Percentiles rank a stretch among this genome's conserved stretches.
Evolutionary conservation across 1,140 invertebrate genomes (phyloP).

Genomic region (Psilanteris sp.): DNA sequence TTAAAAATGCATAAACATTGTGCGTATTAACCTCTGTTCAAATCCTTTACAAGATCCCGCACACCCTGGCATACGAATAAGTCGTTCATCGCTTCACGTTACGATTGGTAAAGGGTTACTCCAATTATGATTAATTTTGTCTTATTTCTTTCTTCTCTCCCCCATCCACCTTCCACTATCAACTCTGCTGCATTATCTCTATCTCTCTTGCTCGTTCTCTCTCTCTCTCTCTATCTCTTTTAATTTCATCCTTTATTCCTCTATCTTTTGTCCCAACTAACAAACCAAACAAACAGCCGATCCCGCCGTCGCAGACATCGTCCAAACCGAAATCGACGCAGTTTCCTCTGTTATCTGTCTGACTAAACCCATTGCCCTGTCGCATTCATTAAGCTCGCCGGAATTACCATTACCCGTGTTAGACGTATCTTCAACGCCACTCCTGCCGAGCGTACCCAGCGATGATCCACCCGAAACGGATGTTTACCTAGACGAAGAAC

Average conservation of each 20-base stretch:
- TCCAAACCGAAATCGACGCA: constrained; percentile 5
- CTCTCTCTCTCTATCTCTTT: constrained; percentile 2
- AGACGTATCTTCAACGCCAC: constrained; percentile 35
- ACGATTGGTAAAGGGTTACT: constrained; percentile 55
- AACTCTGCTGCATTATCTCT: constrained; percentile 9
- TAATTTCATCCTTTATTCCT: constrained; percentile 16
- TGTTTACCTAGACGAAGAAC: constrained; percentile 18
- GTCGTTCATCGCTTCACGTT: constrained; percentile 23
- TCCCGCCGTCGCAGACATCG: constrained; percentile 8
- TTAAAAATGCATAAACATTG: not conserved
- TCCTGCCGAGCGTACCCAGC: constrained; percentile 28
- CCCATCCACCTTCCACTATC: constrained; percentile 37
- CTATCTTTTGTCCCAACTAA: constrained; percentile 1
- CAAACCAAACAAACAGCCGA: constrained; percentile 8
- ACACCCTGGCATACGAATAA: constrained; percentile 3
- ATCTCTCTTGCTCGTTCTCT: no score
- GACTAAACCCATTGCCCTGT: constrained; percentile 65
- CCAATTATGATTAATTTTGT: constrained; percentile 72
- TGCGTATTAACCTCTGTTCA: not conserved
- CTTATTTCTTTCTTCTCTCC: constrained; percentile 74
- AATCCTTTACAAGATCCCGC: not conserved
- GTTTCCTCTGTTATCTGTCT: constrained; percentile 22
- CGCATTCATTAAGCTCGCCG: constrained; percentile 77
- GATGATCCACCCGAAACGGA: constrained; percentile 38
- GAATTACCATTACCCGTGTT: constrained; percentile 70